Evolutionary conservation across 2,888 invertebrate species (phyloP).

Genomic region (Subacronicta megacephala): DNA sequence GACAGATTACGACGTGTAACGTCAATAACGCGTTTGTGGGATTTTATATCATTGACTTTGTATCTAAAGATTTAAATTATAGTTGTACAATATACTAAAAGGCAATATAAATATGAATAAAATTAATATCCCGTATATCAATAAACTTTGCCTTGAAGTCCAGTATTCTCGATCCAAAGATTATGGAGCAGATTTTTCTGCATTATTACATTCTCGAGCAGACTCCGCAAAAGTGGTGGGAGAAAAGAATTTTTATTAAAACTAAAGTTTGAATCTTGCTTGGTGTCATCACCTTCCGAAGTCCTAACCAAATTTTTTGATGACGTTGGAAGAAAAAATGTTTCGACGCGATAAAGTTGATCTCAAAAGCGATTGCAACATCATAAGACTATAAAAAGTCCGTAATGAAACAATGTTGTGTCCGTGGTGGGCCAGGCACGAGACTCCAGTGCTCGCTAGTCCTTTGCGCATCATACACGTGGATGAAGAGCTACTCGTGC

Average conservation of each 20-base stretch:
- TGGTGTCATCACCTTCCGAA: slow-evolving; percentile 35
- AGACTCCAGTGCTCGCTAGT: slow-evolving; percentile 95
- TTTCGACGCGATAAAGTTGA: slow-evolving; percentile 28
- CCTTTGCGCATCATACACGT: slow-evolving; percentile 95
- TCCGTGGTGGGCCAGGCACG: slow-evolving; percentile 92
- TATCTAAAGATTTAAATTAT: slow-evolving; percentile 16
- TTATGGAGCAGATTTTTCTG: slow-evolving; percentile 27
- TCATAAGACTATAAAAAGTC: slow-evolving; percentile 59
- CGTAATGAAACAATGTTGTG: slow-evolving; percentile 68
- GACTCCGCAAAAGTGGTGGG: slow-evolving; percentile 23
- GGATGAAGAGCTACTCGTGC: slow-evolving; percentile 95
- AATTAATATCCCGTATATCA: slow-evolving; percentile 29
- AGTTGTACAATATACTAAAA: background rate
- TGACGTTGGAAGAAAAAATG: slow-evolving; percentile 15
- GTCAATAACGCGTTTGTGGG: slow-evolving; percentile 9
- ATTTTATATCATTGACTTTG: slow-evolving; percentile 6
- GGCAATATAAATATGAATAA: slow-evolving; percentile 13
- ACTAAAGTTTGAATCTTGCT: slow-evolving; percentile 31
- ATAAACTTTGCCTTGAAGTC: slow-evolving; percentile 25
- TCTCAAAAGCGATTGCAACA: slow-evolving; percentile 65
- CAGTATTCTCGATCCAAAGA: slow-evolving; percentile 21
- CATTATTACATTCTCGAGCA: slow-evolving; percentile 43
- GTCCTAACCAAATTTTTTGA: slow-evolving; percentile 23
- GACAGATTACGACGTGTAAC: slow-evolving; percentile 10
- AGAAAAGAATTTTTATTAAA: slow-evolving; percentile 32